Evolutionary conservation across 2,113 vertebrate species (phyloP), one percentile per base, ranked within the genome.

Genomic region (Centrocercus urophasianus): DNA sequence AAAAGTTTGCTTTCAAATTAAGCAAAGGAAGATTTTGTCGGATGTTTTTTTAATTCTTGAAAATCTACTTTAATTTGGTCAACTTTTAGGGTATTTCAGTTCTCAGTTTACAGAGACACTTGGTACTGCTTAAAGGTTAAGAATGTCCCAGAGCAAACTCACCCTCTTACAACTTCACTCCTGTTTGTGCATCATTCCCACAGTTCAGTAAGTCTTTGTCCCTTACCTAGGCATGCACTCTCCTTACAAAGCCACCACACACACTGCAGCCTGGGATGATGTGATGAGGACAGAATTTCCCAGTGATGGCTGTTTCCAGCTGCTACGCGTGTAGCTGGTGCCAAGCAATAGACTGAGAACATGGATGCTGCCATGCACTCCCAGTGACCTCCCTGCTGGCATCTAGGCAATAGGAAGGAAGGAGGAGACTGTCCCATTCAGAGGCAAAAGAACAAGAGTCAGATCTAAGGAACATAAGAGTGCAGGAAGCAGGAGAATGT

Each of bases 341-440:
- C 86, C 66, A 88, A 86, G 73, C 19, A 84, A 67, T 0, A 0
- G 86, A 27, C 22, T 45, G 83, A 92, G 96, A 78, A 34, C 47
- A 40, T 65, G 76, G 86, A 93, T 74, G 79, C 24, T 92, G 78
- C 25, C 27, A 63, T 94, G 92, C 81, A 89, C 91, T 94, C 84
- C 86, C 74, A 18, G 63, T 96, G 95, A 94, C 86, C 94, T 89
- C 89, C 86, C 70, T 87, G 52, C 59, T 94, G 91, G 91, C 89
- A 92, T 93, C 43, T 30, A 61, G 88, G 77, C 83, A 61, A 22
- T 40, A 52, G 11, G 73, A 86, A 81, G 9, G 73, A 86, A 78
- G 64, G 72, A 94, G 86, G 69, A 74, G 86, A 72, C 20, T 16
- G 5, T 73, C 61, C 54, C 40, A 63, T 82, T 78, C 73, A 92